Base-by-base conservation (phyloP, 2,113 vertebrate genomes). In the Pampusana beccarii region DNA sequence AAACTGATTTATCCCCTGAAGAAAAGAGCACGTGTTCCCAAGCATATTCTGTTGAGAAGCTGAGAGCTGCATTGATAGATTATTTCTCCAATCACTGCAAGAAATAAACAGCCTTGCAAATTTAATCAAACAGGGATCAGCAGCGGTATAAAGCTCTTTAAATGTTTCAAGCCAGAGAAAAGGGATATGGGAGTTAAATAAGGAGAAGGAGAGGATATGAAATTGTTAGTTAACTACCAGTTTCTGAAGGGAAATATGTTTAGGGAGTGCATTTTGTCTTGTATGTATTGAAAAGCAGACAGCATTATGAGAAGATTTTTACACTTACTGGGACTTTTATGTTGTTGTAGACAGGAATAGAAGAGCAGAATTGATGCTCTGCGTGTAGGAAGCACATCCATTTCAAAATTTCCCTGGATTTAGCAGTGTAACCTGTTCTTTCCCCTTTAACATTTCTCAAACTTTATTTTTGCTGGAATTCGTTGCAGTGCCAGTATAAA, bases 191-290 rank as follows among this genome's bases (percentile, higher is more conserved):
- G 75, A 95, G 58, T 66, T 87, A 93, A 79, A 53, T 29, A 67
- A 69, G 60, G 53, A 80, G 60, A 67, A 82, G 51, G 73, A 86
- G 61, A 73, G 38, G 16, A 92, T 60, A 92, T 69, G 31, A 82
- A 92, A 89, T 82, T 87, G 71, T 92, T 91, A 74, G 46, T 94
- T 74, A 91, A 92, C 83, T 80, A 78, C 31, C 74, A 67, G 28
- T 83, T 75, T 95, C 46, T 81, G 91, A 91, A 83, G n/a, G 67
- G 78, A 94, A 94, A 86, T 95, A 60, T 67, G 78, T 90, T 92
- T 88, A 90, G 75, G 67, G 93, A 96, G 80, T 61, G 91, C 83
- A 86, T 92, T 96, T 96, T 93, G 67, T 91, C 91, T 93, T 92
- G 89, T 54, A 65, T 78, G 34, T 66, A 91, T 93, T 93, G 91